Base-by-base conservation (phyloP, 2,113 vertebrate genomes). In the Psilopsiagon aurifrons region DNA sequence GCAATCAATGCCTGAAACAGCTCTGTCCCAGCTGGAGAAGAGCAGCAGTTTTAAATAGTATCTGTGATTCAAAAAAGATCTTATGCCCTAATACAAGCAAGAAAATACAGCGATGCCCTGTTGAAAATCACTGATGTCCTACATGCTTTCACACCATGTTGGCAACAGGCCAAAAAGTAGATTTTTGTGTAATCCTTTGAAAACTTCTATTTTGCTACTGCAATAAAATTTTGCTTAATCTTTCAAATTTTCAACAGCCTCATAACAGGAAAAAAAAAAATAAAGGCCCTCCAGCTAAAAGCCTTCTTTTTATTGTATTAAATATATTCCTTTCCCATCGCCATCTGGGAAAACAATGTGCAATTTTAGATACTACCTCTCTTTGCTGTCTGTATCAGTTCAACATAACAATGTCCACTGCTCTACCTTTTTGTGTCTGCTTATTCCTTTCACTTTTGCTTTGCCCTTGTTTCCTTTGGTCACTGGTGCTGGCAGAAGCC, bases 231-330 rank as follows among this genome's bases (percentile, higher is more conserved):
- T 81, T 77, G n/a, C 44, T 69, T 84, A 29, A 82, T 83, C 29
- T 88, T 80, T 52, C 2, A 9, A 64, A 88, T 88, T 91, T 84
- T 90, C 70, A 86, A 67, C 33, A 88, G 43, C 33, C 28, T 90
- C 25, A 2, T 57, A 93, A 91, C 4, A 75, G 10, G 0, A 6
- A 35, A 41, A 37, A 71, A 20, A 47, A 37, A 68, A 11, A n/a
- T 2, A 55, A 74, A 47, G 17, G 7, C 49, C 74, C 25, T 78
- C 39, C 49, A 77, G 37, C 39, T 79, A 84, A 92, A 93, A 90
- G 70, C 41, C 44, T 84, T 73, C 59, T 86, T 95, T 96, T 90
- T 59, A 80, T 33, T 91, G 54, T 54, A 82, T 66, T 73, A 89
- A 81, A 83, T 37, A 39, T n/a, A 67, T 43, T 83, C 80, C 37